Evolutionary conservation across 2,888 invertebrate genomes (phyloP), one percentile per base, ranked within the genome.

Genomic region (Oxystoma pomonae): DNA sequence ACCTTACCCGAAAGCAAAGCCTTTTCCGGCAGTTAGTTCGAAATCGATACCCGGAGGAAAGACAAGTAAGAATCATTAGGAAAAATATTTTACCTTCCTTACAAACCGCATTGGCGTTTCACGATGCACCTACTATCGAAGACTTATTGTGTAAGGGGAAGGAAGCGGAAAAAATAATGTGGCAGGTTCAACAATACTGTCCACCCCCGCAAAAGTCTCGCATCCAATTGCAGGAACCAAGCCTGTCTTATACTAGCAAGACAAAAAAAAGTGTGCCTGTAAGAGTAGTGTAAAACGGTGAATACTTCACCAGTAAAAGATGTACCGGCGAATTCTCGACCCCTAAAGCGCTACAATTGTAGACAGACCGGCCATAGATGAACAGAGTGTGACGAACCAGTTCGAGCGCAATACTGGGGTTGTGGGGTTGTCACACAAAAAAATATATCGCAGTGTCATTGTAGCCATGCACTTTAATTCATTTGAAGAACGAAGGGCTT

Each of bases 1-100:
- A 68, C 21, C 18, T 72, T 2, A 69, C 70, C 1, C 61, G 58
- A 7, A 70, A 70, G 71, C 59, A 61, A 51, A 57, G 16, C 16
- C 49, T 1, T 20, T 20, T 57, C n/a, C 55, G 16, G 20, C 7
- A 57, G 19, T 50, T 58, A n/a, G n/a, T 18, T 19, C 5, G 5
- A 50, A 49, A 16, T 17, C 16, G 20, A 17, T 50, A 5, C 17
- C 18, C 16, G 2, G 19, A 58, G 17, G n/a, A 22, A 50, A 20
- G 49, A 18, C 35, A 49, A 51, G 35, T 18, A 1, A 17, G n/a
- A 17, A 49, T 50, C 16, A 58, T 50, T 51, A 35, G 21, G 58
- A 58, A 22, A 20, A 58, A 50, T 49, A 49, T 53, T 5, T 19
- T 53, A 19, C 53, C 53, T 53, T 5, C 5, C 5, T 19, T 53